Conservation (phyloP, 2,113 vertebrate species). For the Sinocyclocheilus rhinocerous region DNA sequence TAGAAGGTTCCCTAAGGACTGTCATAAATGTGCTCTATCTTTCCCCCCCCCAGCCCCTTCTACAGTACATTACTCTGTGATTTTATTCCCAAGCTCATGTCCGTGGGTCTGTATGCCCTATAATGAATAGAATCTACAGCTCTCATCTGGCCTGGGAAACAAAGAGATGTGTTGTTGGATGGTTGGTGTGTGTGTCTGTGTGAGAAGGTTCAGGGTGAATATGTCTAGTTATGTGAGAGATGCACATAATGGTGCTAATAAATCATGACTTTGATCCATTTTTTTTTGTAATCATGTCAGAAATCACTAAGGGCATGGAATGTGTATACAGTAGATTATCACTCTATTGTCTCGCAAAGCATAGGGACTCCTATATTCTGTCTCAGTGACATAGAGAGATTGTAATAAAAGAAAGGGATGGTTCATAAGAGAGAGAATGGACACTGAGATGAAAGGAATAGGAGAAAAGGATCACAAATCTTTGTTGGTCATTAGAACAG, state of each 20-base stretch:
- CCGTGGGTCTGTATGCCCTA: neutral
- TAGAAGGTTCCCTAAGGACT: conserved; percentile 34
- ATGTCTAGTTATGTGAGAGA: conserved; percentile 23
- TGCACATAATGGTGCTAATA: conserved; percentile 35
- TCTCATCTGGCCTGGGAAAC: conserved; percentile 27
- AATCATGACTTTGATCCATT: conserved; percentile 39
- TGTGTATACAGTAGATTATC: conserved; percentile 37
- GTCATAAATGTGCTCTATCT: conserved; percentile 50
- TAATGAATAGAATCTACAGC: conserved; percentile 37
- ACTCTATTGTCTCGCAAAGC: neutral
- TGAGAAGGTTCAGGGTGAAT: neutral
- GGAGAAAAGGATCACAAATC: neutral
- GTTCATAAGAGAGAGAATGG: neutral
- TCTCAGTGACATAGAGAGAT: neutral
- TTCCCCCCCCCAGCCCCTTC: neutral
- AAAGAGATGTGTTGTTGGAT: neutral
- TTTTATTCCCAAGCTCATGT: conserved; percentile 33
- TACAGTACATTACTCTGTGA: conserved; percentile 34
- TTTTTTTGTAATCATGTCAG: conserved; percentile 14
- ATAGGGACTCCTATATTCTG: neutral
- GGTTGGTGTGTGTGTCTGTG: conserved; percentile 22
- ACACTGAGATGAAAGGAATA: neutral
- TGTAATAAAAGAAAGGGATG: conserved; percentile 10
- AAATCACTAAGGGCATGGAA: conserved; percentile 16
- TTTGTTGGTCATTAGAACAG: neutral